Evolutionary conservation across 2,888 invertebrate species (phyloP), one percentile per base, ranked within the genome.

Genomic region (Magallana nippona): DNA sequence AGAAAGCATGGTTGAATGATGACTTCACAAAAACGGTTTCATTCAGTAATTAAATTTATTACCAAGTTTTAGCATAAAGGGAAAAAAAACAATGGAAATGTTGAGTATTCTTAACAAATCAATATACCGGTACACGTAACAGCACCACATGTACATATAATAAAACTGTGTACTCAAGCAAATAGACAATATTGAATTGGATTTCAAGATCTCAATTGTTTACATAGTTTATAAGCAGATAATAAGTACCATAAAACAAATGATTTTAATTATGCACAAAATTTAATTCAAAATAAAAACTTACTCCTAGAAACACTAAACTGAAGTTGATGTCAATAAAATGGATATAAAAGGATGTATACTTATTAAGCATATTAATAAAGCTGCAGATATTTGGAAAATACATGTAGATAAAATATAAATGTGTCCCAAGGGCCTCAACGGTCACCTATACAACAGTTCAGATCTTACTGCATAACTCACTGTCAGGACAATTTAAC

Each of bases 61-160:
- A 71, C 27, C 22, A 71, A 32, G 22, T 27, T 22, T 71, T 15
- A 71, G 71, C 71, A 71, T 27, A 71, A 10, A 27, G 44, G 44
- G 71, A 71, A 22, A 71, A n/a, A 71, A 63, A 71, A 71, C 71
- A 71, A 71, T 71, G 71, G 71, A 71, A 71, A 71, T 71, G 71
- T 71, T 71, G 71, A 71, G 71, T 71, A 71, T 71, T 71, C 71
- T 71, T 71, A 71, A 71, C 27, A 32, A 71, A 11, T 71, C 32
- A 32, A 71, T 27, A 22, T 15, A 32, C 32, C 2, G 32, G 5
- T 32, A 44, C 44, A 44, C 27, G 8, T 44, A 71, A 71, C 32
- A 71, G 71, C 71, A 71, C 71, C 71, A 71, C 71, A 27, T 32
- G 13, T 71, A 71, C 71, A 27, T 71, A 22, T 71, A 27, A 11